Evolutionary conservation across 2,888 invertebrate genomes (phyloP).

Genomic region (Venusia cambrica): DNA sequence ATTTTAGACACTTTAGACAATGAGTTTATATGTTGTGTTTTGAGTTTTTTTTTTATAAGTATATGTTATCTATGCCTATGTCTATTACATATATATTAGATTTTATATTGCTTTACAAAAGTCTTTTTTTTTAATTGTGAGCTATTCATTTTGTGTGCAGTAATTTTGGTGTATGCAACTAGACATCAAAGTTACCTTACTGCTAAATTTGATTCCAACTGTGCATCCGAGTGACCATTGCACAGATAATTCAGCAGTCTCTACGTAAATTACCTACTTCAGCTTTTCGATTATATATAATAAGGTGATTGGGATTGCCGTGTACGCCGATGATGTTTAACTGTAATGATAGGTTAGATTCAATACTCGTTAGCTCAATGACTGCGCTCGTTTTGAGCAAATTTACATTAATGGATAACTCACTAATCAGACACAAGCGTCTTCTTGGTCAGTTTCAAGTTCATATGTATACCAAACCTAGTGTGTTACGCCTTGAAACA

Average conservation of each 20-base stretch:
- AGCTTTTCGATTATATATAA: slow-evolving; percentile 25
- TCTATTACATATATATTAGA: no score
- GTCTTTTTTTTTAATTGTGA: not conserved
- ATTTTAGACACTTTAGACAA: no score
- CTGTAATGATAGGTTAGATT: slow-evolving; percentile 18
- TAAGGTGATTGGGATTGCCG: slow-evolving; percentile 18
- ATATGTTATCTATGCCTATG: no score
- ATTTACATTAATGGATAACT: slow-evolving; percentile 10
- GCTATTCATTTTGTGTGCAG: no score
- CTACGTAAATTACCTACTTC: slow-evolving; percentile 19
- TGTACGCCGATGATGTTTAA: slow-evolving; percentile 20
- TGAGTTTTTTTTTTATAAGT: no score
- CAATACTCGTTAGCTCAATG: slow-evolving; percentile 21
- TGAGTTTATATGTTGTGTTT: no score
- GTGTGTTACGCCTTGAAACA: no score
- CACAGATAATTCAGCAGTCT: slow-evolving; percentile 17
- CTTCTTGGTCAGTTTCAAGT: no score
- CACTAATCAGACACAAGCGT: no score
- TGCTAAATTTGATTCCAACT: not conserved
- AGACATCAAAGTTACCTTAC: slow-evolving; percentile 6
- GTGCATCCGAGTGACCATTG: slow-evolving; percentile 13
- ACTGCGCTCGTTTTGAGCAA: slow-evolving; percentile 11
- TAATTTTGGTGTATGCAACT: no score
- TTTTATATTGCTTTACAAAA: slow-evolving; percentile 1
- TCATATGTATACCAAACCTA: no score